Evolutionary conservation across 53 echinoderm and acorn worm genomes (phyloP), one percentile per base, ranked within the genome.

Genomic region (Patiria pectinifera): DNA sequence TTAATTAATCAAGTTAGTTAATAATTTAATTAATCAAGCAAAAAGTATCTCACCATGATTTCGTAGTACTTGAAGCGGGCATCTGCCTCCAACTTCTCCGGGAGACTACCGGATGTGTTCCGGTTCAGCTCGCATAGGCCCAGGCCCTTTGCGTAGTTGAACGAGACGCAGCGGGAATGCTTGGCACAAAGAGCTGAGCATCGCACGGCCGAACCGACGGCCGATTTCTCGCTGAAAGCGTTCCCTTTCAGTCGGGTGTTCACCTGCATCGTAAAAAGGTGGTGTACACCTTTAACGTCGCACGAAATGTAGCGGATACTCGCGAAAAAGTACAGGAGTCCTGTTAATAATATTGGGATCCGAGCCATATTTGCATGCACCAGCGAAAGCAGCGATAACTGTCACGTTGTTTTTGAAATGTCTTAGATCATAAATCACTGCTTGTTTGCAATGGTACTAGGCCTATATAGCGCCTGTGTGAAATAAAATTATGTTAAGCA

Each of bases 171-270:
- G 1, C 46, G 10, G 7, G n/a, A 24, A 18, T 76, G 45, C 62
- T 23, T 23, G 24, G 22, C 21, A 66, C 89, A 89, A 21, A 89
- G 79, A 44, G 48, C 80, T 22, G 89, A 89, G 26, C 89, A 89
- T 21, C 81, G 45, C 3, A 44, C 62, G 48, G 76, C 76, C 72
- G 86, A 86, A 22, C 75, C 26, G 16, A 86, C 75, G 48, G 23
- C 71, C 7, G 22, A 2, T 23, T 47, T 72, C 25, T 59, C 86
- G 16, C 1, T n/a, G 22, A 86, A n/a, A 24, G 53, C 15, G 11
- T 75, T 75, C 15, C 80, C 80, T 11, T 3, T 4, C 4, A 79
- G 24, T 13, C 80, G 10, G 45, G 46, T 4, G 80, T 13, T 47
- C 8, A 45, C 16, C 80, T 13, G 80, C 15, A 45, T 24, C 14